Evolutionary conservation across 2,888 invertebrate species (phyloP).

Genomic region (Marasmarcha lunaedactyla): DNA sequence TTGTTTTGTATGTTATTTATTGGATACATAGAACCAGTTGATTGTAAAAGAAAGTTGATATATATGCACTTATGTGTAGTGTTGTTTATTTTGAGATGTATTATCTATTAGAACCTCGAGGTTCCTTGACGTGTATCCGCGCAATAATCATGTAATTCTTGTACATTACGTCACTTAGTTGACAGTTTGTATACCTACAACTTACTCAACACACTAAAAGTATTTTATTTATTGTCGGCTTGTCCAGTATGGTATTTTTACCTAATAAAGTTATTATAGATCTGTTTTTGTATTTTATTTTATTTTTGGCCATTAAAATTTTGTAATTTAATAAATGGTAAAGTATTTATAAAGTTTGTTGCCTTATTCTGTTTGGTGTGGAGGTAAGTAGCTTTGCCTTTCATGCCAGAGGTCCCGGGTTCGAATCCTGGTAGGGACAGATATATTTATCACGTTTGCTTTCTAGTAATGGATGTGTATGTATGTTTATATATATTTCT

Average conservation of each 20-base stretch:
- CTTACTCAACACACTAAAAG: slow-evolving; percentile 30
- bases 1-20: not conserved
- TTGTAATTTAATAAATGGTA: too few species aligned
- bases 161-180: slow-evolving; percentile 24
- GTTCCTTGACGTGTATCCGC: slow-evolving; percentile 31
- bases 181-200: slow-evolving; percentile 12
- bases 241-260: slow-evolving; percentile 25
- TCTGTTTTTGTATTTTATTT: slow-evolving; percentile 41
- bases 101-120: not conserved
- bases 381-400: too few species aligned
- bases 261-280: slow-evolving; percentile 48
- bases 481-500: too few species aligned
- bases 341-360: too few species aligned
- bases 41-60: not conserved
- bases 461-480: too few species aligned
- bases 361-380: too few species aligned
- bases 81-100: slow-evolving; percentile 4
- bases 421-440: too few species aligned
- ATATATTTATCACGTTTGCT: too few species aligned
- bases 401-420: too few species aligned
- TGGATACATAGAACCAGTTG: not conserved
- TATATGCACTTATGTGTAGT: not conserved
- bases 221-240: slow-evolving; percentile 37
- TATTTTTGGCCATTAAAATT: slow-evolving; percentile 1
- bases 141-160: slow-evolving; percentile 45